These are phyloP conservation scores for Macroramphosus scolopax DNA, from an alignment of 2,797 vertebrate genomes.

Conservation along the genomic window DNA sequence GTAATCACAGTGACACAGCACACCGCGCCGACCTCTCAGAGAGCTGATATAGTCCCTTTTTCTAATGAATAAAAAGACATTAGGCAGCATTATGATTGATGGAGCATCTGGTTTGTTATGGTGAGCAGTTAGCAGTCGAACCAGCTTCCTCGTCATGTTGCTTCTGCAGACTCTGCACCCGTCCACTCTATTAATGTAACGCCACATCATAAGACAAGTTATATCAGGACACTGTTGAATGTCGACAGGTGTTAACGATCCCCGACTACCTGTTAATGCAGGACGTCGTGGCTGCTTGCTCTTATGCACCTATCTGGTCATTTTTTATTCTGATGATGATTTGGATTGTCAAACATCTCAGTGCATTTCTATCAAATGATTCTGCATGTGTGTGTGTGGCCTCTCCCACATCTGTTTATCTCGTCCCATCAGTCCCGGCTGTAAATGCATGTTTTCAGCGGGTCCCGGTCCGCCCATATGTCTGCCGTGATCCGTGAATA, in stretches of 20 bases:
- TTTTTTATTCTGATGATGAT: not conserved
- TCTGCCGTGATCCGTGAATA: conserved; percentile 78
- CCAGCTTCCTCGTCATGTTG: no score
- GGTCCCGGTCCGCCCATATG: conserved; percentile 73
- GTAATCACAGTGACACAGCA: no score
- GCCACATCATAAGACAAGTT: no score
- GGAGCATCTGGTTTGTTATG: no score
- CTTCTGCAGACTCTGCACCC: no score
- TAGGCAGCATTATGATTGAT: no score
- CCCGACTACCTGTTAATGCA: not conserved
- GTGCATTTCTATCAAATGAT: conserved; percentile 41
- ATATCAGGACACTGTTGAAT: not conserved
- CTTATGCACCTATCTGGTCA: not conserved
- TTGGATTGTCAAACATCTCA: conserved; percentile 12
- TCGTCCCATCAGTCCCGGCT: conserved; percentile 68
- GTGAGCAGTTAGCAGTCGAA: no score
- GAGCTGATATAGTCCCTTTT: no score
- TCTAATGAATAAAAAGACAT: no score
- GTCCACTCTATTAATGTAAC: no score
- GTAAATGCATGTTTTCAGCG: conserved; percentile 64
- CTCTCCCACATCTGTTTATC: conserved; percentile 71
- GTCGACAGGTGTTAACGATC: not conserved
- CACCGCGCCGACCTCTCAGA: no score
- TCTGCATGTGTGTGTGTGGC: conserved; percentile 31
- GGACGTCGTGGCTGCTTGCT: not conserved